Evolutionary conservation across 1,140 invertebrate species (phyloP).

Genomic region (Meteorus sp.): DNA sequence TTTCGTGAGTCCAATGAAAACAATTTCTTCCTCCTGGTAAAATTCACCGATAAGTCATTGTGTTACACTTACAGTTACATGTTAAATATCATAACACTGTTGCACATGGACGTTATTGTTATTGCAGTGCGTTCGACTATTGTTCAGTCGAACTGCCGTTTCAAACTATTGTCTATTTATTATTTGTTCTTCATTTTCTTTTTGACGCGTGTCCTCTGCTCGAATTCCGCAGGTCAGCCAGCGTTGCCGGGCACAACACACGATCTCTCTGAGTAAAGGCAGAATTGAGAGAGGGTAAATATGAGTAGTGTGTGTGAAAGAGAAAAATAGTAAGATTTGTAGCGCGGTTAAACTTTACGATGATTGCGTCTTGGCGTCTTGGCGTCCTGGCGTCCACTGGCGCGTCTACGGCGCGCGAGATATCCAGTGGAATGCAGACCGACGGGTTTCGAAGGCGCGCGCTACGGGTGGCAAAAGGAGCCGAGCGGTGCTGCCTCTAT

Average conservation of each 20-base stretch:
- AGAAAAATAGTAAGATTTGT: no score
- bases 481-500: conserved; percentile 19
- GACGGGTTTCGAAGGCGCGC: conserved; percentile 37
- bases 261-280: no score
- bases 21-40: no score
- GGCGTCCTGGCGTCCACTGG: conserved; percentile 29
- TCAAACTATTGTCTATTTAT: background rate
- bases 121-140: no score
- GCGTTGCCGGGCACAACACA: background rate
- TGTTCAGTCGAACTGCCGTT: no score
- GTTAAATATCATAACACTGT: no score
- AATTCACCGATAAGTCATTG: no score
- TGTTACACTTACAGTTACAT: no score
- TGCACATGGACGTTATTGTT: no score
- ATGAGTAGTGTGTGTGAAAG: no score
- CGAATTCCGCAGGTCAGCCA: conserved; percentile 18
- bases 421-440: conserved; percentile 42
- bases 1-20: no score
- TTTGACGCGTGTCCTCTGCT: conserved; percentile 10
- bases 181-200: background rate
- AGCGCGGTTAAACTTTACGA: conserved; percentile 2
- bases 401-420: conserved; percentile 29
- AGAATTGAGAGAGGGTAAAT: no score
- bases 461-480: conserved; percentile 26
- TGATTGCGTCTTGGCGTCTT: conserved; percentile 17